Evolutionary conservation across 1,140 invertebrate species (phyloP).

Genomic region (Drosophila guanche): DNA sequence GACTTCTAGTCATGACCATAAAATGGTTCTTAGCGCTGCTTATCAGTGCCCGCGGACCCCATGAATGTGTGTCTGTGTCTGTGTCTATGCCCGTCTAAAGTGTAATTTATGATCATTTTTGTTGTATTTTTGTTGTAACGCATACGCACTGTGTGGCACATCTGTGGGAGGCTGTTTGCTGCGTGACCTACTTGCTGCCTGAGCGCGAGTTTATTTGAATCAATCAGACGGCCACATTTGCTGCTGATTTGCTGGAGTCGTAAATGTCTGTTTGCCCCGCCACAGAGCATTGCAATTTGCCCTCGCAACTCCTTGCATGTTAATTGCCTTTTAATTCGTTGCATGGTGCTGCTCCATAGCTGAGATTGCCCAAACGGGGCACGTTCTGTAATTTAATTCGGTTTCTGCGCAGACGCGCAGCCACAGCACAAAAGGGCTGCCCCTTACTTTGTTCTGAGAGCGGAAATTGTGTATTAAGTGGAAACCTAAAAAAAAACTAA

Average conservation of each 20-base stretch:
- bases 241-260: conserved; percentile 72
- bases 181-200: conserved; percentile 31
- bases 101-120: conserved; percentile 76
- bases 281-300: conserved; percentile 27
- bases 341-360: conserved; percentile 22
- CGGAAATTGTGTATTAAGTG: conserved; percentile 82
- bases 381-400: conserved; percentile 81
- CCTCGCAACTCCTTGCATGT: conserved; percentile 57
- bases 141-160: conserved; percentile 69
- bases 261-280: conserved; percentile 61
- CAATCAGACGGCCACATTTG: conserved; percentile 76
- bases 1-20: too few relatives aligned
- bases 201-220: conserved; percentile 57
- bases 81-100: background rate
- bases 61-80: background rate
- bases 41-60: too few relatives aligned
- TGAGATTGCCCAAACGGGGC: conserved; percentile 30
- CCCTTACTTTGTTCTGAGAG: conserved; percentile 35
- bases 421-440: conserved; percentile 14
- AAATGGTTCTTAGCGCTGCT: too few relatives aligned
- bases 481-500: conserved; percentile 4
- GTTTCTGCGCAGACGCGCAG: conserved; percentile 68
- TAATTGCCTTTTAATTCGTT: conserved; percentile 77
- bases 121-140: conserved; percentile 48
- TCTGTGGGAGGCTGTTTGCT: conserved; percentile 66